These are phyloP conservation scores for Cetoscarus ocellatus DNA, from an alignment of 2,797 vertebrate species.

Conservation along the genomic window DNA sequence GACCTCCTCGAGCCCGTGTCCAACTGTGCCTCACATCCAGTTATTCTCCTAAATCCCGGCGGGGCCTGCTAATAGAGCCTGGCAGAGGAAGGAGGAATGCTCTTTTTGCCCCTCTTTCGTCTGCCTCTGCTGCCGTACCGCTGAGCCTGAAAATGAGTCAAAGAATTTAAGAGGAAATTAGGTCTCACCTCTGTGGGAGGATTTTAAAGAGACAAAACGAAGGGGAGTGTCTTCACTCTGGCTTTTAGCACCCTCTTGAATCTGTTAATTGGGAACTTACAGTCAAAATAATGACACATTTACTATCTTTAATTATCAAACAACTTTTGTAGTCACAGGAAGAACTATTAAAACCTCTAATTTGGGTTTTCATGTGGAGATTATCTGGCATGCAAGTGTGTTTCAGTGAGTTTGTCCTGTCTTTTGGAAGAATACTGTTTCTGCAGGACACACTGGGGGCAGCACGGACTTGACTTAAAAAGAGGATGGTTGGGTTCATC, in stretches of 20 bases:
- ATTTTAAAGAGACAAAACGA: slow-evolving; percentile 22
- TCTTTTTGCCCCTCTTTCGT: background rate
- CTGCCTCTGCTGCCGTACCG: background rate
- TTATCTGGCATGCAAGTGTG: too few species aligned
- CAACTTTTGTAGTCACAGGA: too few species aligned
- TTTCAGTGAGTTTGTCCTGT: too few species aligned
- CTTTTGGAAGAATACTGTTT: too few species aligned
- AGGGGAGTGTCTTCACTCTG: background rate
- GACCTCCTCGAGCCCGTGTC: slow-evolving; percentile 30
- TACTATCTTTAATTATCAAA: background rate
- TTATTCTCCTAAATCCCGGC: slow-evolving; percentile 33
- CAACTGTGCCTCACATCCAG: slow-evolving; percentile 33
- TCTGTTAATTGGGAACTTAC: slow-evolving; percentile 6
- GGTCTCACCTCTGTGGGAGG: slow-evolving; percentile 35
- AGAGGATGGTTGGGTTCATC: too few species aligned
- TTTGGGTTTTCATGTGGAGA: too few species aligned
- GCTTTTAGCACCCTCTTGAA: slow-evolving; percentile 5
- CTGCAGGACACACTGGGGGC: too few species aligned
- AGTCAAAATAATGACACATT: background rate
- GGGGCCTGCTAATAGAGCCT: slow-evolving; percentile 34
- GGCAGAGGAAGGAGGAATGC: slow-evolving; percentile 3
- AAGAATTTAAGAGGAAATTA: slow-evolving; percentile 28
- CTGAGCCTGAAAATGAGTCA: slow-evolving; percentile 24
- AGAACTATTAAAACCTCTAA: too few species aligned
- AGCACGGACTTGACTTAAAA: too few species aligned